Conservation (phyloP, 2,888 invertebrate species). For the Brachyptera putata region DNA sequence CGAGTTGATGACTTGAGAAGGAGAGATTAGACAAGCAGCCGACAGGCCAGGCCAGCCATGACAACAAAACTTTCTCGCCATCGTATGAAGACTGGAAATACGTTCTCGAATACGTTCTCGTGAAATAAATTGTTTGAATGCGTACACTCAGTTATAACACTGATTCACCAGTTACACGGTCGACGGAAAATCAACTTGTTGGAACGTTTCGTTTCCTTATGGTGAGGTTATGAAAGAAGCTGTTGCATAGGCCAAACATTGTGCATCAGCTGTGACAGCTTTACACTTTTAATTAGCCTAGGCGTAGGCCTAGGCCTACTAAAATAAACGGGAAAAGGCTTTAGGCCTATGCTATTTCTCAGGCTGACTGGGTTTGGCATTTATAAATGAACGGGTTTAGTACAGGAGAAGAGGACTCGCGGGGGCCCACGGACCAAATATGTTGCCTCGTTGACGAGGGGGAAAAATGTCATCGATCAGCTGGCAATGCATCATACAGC, state of each 20-base stretch:
- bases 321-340: too few relatives aligned
- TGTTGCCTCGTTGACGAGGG: slow-evolving; percentile 91
- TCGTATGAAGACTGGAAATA: too few relatives aligned
- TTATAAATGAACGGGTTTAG: slow-evolving; percentile 83
- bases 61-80: slow-evolving; percentile 32
- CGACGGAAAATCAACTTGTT: too few relatives aligned
- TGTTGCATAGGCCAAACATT: background rate
- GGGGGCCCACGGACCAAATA: slow-evolving; percentile 81
- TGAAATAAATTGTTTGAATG: too few relatives aligned
- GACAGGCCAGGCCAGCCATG: slow-evolving; percentile 22
- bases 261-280: background rate
- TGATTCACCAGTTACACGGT: too few relatives aligned
- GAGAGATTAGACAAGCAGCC: background rate
- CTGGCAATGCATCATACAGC: slow-evolving; percentile 93
- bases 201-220: too few relatives aligned
- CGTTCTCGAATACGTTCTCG: too few relatives aligned
- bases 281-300: background rate
- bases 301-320: background rate
- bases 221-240: slow-evolving; percentile 8
- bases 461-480: slow-evolving; percentile 79
- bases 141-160: too few relatives aligned
- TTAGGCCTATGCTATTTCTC: too few relatives aligned
- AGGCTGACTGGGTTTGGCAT: too few relatives aligned
- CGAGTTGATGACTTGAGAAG: slow-evolving; percentile 26
- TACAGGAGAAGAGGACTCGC: slow-evolving; percentile 85